These are phyloP conservation scores for Montipora capricornis DNA, from an alignment of 64 coral and sea anemone species.

Conservation along the genomic window DNA sequence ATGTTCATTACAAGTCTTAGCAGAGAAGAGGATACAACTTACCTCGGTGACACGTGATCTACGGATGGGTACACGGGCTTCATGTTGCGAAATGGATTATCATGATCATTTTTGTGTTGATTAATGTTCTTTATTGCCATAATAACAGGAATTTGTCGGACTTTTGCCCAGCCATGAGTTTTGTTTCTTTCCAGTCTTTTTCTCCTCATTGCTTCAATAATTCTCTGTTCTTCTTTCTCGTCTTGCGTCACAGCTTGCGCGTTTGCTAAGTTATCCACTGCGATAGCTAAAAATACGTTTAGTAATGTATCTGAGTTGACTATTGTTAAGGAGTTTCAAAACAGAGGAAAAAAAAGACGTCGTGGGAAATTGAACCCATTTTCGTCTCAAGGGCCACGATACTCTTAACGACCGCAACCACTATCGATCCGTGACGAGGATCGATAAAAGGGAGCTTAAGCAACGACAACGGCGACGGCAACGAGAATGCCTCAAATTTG, in stretches of 20 bases:
- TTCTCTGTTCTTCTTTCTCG: conserved; percentile 82
- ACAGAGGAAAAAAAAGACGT: too few species aligned
- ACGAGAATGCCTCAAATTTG: too few species aligned
- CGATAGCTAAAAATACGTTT: conserved; percentile 98
- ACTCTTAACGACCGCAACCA: too few species aligned
- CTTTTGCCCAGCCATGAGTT: conserved; percentile 83
- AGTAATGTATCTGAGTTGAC: conserved; percentile 79
- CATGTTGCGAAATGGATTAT: conserved; percentile 91
- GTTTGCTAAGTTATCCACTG: conserved; percentile 97
- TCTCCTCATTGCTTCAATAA: conserved; percentile 75
- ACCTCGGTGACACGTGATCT: conserved; percentile 75
- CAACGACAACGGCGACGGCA: too few species aligned
- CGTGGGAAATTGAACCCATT: too few species aligned
- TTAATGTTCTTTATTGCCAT: conserved; percentile 86
- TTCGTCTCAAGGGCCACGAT: too few species aligned
- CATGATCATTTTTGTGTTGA: conserved; percentile 75
- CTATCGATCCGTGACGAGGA: too few species aligned
- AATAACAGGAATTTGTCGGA: conserved; percentile 84
- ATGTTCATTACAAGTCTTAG: too few species aligned
- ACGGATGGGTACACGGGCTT: conserved; percentile 78
- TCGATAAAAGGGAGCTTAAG: too few species aligned
- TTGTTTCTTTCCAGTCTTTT: conserved; percentile 78
- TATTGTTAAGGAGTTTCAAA: conserved; percentile 41
- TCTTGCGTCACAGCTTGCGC: conserved; percentile 94
- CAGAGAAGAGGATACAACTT: neutral